Conservation (phyloP, 2,797 vertebrate genomes). For the Scarus forsteni region DNA sequence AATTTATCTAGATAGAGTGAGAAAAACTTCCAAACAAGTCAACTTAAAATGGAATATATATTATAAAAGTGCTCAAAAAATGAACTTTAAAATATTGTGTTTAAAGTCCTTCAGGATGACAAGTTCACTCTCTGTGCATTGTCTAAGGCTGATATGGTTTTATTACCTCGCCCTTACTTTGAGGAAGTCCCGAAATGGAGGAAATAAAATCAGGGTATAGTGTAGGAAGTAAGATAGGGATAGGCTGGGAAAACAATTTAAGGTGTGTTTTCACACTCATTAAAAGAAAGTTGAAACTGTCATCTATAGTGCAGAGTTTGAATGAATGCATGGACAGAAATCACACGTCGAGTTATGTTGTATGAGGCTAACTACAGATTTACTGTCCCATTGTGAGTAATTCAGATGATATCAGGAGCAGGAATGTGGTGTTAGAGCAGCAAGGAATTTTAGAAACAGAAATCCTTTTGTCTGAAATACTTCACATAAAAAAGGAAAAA, state of each 20-base stretch:
- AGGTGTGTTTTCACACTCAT: background rate
- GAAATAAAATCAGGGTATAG: background rate
- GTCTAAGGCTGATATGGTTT: background rate
- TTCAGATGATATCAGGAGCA: conserved; percentile 32
- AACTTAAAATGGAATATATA: background rate
- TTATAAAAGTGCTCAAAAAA: background rate
- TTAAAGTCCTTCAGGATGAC: background rate
- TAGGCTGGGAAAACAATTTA: background rate
- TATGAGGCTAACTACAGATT: background rate
- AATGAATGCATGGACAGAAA: background rate
- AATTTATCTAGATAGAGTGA: conserved; percentile 12
- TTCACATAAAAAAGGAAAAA: background rate
- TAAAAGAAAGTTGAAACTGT: background rate
- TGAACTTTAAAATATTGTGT: background rate
- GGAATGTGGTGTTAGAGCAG: conserved; percentile 56
- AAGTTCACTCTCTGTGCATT: background rate
- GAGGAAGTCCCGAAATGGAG: conserved; percentile 42
- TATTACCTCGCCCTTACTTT: conserved; percentile 11
- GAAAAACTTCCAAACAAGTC: conserved; percentile 7
- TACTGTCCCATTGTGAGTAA: conserved; percentile 27
- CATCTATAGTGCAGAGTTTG: background rate
- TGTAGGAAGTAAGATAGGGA: conserved; percentile 1
- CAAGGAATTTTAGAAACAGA: background rate
- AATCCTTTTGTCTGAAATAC: background rate
- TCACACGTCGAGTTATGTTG: background rate